A percentile compares a stretch with the other conserved stretches of the same genome.
These are phyloP conservation scores for Sebastes umbrosus DNA, from an alignment of 2,797 vertebrate species.

Conservation along the genomic window DNA sequence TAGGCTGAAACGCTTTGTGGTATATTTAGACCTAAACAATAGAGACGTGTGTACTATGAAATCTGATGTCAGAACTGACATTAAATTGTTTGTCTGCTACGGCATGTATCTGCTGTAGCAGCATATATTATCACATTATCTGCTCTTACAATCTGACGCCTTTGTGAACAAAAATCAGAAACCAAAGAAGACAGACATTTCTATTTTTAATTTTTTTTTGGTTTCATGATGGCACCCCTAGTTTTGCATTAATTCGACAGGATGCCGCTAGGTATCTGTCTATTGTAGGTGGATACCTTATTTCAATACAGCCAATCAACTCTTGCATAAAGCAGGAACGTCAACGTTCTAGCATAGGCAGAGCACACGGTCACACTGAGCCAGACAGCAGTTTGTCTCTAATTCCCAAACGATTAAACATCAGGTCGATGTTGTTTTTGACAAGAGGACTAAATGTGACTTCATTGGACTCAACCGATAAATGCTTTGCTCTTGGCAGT, in stretches of 20 bases:
- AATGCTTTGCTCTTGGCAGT: no score
- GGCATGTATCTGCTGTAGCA: no score
- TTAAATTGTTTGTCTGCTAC: neutral
- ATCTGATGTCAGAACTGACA: neutral
- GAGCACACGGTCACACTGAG: no score
- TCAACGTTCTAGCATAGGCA: no score
- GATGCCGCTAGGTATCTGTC: no score
- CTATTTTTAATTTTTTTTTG: neutral
- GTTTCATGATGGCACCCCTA: neutral
- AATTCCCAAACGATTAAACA: no score
- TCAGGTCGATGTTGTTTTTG: no score
- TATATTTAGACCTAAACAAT: neutral
- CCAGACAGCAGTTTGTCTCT: no score
- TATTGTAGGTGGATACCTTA: neutral
- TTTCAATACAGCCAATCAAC: neutral
- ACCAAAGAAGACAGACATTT: neutral
- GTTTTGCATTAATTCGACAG: no score
- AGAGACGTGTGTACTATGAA: neutral
- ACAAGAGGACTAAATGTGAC: no score
- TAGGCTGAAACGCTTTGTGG: neutral
- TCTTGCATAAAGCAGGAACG: neutral
- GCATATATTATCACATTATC: neutral
- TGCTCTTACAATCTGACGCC: neutral
- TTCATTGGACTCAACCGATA: no score
- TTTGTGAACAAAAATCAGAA: neutral